Percentiles rank a stretch among this genome's conserved stretches.
Evolutionary conservation across 2,797 vertebrate genomes (phyloP).

Genomic region (Miopithecus talapoin): DNA sequence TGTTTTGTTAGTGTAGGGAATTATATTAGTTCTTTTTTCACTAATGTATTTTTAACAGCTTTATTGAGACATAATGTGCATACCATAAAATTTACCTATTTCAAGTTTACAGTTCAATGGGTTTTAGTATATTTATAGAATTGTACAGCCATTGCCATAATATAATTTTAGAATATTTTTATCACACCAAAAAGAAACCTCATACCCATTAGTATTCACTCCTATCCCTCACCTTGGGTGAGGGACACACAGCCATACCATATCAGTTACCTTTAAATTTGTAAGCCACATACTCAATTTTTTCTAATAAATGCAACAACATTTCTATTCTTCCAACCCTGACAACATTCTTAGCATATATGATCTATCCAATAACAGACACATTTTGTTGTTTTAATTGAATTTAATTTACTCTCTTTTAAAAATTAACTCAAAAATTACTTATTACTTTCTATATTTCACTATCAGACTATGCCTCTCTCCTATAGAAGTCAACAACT

Average conservation of each 20-base stretch:
- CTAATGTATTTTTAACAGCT: neutral
- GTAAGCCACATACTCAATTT: neutral
- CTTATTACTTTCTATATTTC: neutral
- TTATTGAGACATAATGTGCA: neutral
- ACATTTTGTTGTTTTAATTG: neutral
- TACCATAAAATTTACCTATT: neutral
- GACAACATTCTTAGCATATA: neutral
- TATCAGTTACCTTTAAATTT: neutral
- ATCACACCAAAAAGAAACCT: neutral
- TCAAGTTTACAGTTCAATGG: neutral
- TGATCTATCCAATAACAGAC: neutral
- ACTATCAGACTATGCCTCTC: neutral
- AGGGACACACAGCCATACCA: neutral
- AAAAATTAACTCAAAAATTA: neutral
- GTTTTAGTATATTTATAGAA: neutral
- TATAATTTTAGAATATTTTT: neutral
- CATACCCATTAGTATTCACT: neutral
- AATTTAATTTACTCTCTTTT: constrained; percentile 4
- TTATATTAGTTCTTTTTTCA: neutral
- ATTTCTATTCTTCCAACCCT: neutral
- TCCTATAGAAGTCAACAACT: neutral
- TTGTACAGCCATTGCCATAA: neutral
- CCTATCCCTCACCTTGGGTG: neutral
- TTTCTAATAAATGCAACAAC: constrained; percentile 19
- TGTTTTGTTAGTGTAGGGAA: neutral